phyloP scores from a whole-genome alignment of 2,888 invertebrate genomes.

The Colostygia pectinataria region DNA sequence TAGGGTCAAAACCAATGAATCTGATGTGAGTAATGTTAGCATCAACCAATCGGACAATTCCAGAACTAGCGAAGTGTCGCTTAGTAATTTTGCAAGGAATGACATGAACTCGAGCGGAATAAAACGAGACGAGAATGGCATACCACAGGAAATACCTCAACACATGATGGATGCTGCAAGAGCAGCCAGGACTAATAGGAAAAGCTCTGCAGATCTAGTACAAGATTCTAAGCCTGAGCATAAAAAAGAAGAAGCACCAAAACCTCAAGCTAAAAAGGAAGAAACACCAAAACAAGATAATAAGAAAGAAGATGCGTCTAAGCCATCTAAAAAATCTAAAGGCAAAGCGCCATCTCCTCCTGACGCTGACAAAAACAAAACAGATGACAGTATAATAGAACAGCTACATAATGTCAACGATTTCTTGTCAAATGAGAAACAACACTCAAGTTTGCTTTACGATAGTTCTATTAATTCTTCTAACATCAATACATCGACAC shows the following conservation, averaged over 20 bases:
- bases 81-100: slow-evolving; percentile 64
- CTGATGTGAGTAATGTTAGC: slow-evolving; percentile 55
- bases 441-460: slow-evolving; percentile 66
- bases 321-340: slow-evolving; percentile 83
- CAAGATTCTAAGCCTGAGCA: slow-evolving; percentile 48
- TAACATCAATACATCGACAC: slow-evolving; percentile 74
- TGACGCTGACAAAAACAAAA: slow-evolving; percentile 75
- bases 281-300: slow-evolving; percentile 49
- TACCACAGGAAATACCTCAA: slow-evolving; percentile 87
- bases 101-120: slow-evolving; percentile 84
- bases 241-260: slow-evolving; percentile 44
- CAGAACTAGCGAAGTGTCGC: slow-evolving; percentile 60
- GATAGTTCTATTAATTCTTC: slow-evolving; percentile 40
- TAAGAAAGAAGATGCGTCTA: slow-evolving; percentile 44
- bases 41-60: slow-evolving; percentile 48
- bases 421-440: slow-evolving; percentile 70
- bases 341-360: slow-evolving; percentile 90
- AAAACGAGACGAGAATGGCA: slow-evolving; percentile 82
- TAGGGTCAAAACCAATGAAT: slow-evolving; percentile 67
- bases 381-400: slow-evolving; percentile 74
- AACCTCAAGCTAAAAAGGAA: slow-evolving; percentile 34
- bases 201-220: slow-evolving; percentile 70
- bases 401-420: slow-evolving; percentile 68
- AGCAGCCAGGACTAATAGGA: slow-evolving; percentile 86
- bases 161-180: slow-evolving; percentile 89